A percentile compares a stretch with the other conserved stretches of the same genome.
phyloP scores from a whole-genome alignment of 2,888 invertebrate species.

The Drosophila subsilvestris region DNA sequence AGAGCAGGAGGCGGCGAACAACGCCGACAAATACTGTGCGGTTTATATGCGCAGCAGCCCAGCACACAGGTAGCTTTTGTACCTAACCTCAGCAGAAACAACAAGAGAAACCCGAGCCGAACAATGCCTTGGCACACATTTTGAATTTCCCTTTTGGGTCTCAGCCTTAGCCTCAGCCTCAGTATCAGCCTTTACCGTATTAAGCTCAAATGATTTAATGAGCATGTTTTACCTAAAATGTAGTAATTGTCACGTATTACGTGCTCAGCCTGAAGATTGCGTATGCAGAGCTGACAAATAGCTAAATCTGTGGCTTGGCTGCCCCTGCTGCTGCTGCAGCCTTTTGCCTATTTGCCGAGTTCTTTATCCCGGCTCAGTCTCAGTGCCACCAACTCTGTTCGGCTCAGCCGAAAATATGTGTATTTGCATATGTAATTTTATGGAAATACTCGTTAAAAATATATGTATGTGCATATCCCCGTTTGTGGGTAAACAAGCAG shows the following conservation, averaged over 20 bases:
- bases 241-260: constrained; percentile 80
- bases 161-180: not conserved
- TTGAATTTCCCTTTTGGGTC: constrained; percentile 30
- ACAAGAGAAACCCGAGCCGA: constrained; percentile 27
- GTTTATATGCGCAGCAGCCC: constrained; percentile 55
- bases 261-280: constrained; percentile 73
- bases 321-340: not conserved
- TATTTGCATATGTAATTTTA: constrained; percentile 79
- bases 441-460: constrained; percentile 77
- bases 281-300: constrained; percentile 65
- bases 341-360: constrained; percentile 11
- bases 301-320: constrained; percentile 65
- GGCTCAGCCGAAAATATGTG: constrained; percentile 58
- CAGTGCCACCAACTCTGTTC: constrained; percentile 14
- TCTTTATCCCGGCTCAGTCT: constrained; percentile 8
- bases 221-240: constrained; percentile 78
- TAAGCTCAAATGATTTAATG: constrained; percentile 78
- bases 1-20: constrained; percentile 32
- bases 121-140: constrained; percentile 62
- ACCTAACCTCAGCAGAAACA: constrained; percentile 20
- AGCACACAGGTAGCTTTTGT: constrained; percentile 34
- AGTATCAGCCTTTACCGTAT: constrained; percentile 41
- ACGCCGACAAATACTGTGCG: constrained; percentile 46
- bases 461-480: constrained; percentile 51
- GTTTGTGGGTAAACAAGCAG: constrained; percentile 41